Evolutionary conservation across 2,797 vertebrate species (phyloP), one percentile per base, ranked within the genome.

Genomic region (Scolopax bukidnonensis): DNA sequence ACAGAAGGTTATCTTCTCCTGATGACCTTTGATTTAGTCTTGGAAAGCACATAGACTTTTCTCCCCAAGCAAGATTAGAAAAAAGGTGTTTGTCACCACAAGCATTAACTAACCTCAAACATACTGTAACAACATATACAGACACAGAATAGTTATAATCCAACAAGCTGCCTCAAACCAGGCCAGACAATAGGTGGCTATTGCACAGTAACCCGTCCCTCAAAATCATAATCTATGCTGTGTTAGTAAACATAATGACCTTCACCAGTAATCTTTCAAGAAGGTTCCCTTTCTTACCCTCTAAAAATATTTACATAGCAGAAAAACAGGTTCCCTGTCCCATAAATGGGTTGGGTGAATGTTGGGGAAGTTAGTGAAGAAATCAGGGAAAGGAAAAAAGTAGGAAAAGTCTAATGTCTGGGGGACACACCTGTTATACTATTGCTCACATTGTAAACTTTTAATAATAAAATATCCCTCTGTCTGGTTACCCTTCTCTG

Each of bases 241-340:
- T 33, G 10, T 9, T 4, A 43, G 33, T 30, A 91, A 83, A 70
- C 43, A 73, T 12, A 63, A 38, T n/a, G 25, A 57, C 10, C n/a
- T 47, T 13, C 70, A 14, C 17, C 1, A 16, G 65, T 14, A 50
- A 78, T 7, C 69, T 20, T 9, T 61, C 30, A 36, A 32, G 59
- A 67, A 89, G 82, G 51, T 17, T 67, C 43, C 65, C 43, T 63
- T 84, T 67, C 32, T 64, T 19, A 21, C 1, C 24, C 60, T 80
- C 68, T 51, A 24, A 38, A 61, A 20, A 9, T 1, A 77, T 78
- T 63, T 33, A 76, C 47, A 45, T 3, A 78, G 77, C 65, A 90
- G 83, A 36, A 81, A 84, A 95, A 84, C 83, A 65, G 80, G 64
- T 70, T 84, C 36, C 11, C 16, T n/a, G 21, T 16, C 36, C 45